Evolutionary conservation across 2,888 invertebrate genomes (phyloP), one percentile per base, ranked within the genome.

Genomic region (Ferdinandea cuprea): DNA sequence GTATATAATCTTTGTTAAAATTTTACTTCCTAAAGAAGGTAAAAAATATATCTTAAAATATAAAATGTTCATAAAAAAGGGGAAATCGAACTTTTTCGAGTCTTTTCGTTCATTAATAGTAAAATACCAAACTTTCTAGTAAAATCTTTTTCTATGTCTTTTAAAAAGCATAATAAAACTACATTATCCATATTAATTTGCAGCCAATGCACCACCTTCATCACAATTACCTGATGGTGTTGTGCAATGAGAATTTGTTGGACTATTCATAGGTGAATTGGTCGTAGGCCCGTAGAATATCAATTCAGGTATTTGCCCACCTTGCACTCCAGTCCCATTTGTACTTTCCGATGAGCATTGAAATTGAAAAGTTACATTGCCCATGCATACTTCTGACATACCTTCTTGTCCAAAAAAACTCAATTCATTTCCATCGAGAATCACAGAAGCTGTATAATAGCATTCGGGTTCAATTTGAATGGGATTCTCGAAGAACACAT

Each of bases 341-440:
- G 98, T 99, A 92, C 98, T 98, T 89, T 98, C 98, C 5, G 97
- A 97, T 63, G 98, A 98, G 91, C 98, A 98, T 91, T 98, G 98
- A 92, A 98, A 99, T 92, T 98, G 98, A 92, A 98, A 98, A 85
- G 97, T 97, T 72, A 98, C 98, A 88, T 95, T 96, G 3, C 97
- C 97, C 90, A 97, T 96, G 69, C 95, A 95, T 46, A 98, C 96
- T 91, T 98, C 98, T 88, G 97, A 97, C 93, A 98, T 94, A 19
- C 98, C 98, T 91, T 99, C 98, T 91, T 98, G 98, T 5, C 98
- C 98, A 90, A 98, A 99, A 91, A 98, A 99, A 91, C 98, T 98
- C 86, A 99, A 92, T 90, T 98, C 98, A 74, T 95, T 95, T 9
- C 98, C 98, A 89, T 98, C 98, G 17, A 99, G 92, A 85, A 98